These are phyloP conservation scores for Avahi laniger DNA, from an alignment of 2,797 vertebrate genomes.

Conservation along the genomic window DNA sequence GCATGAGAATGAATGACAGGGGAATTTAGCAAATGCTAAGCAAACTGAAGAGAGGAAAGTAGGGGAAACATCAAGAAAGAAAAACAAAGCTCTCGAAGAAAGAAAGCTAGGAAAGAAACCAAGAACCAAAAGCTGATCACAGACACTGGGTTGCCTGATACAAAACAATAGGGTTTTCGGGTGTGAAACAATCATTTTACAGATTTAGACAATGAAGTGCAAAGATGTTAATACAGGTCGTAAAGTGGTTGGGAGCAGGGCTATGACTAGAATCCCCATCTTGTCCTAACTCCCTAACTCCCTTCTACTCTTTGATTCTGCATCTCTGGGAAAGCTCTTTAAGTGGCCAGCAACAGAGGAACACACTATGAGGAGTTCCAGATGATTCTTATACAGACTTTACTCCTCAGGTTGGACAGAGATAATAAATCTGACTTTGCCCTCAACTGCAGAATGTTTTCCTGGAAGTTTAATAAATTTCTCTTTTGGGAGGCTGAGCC, in stretches of 20 bases:
- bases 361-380: not conserved
- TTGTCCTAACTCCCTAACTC: not conserved
- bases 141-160: not conserved
- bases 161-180: not conserved
- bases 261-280: not conserved
- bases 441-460: conserved; percentile 9
- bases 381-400: not conserved
- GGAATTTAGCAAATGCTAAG: not conserved
- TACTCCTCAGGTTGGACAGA: not conserved
- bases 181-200: not conserved
- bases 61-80: not conserved
- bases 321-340: not conserved
- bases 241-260: not conserved
- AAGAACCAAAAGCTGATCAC: not conserved
- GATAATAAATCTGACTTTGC: conserved; percentile 22
- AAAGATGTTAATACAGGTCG: not conserved
- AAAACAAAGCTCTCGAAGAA: not conserved
- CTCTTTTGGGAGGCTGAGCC: not conserved
- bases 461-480: not conserved
- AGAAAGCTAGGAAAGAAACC: not conserved
- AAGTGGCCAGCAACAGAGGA: not conserved
- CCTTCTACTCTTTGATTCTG: not conserved
- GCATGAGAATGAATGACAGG: not conserved
- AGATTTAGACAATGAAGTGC: not conserved
- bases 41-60: not conserved